Percentiles rank a stretch among this genome's conserved stretches.
These are phyloP conservation scores for Drosophila algonquin DNA, from an alignment of 2,888 invertebrate genomes.

Conservation along the genomic window DNA sequence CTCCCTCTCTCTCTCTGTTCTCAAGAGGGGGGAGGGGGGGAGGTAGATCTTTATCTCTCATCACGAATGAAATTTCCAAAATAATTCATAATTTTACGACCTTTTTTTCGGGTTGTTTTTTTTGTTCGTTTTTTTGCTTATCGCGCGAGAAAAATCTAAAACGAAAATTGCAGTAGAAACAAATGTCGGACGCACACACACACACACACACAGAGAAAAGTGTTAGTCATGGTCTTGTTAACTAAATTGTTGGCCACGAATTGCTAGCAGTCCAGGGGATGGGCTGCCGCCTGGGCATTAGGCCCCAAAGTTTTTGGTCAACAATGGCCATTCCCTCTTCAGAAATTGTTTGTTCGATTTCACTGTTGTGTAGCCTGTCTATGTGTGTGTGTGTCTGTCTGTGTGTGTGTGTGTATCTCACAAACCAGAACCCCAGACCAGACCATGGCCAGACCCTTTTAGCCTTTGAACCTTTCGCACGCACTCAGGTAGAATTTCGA, in stretches of 20 bases:
- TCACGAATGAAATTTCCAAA: slow-evolving; percentile 44
- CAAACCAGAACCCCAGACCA: slow-evolving; percentile 18
- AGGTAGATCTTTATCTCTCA: slow-evolving; percentile 26
- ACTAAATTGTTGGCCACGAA: slow-evolving; percentile 76
- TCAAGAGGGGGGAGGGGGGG: neutral
- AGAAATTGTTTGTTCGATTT: slow-evolving; percentile 68
- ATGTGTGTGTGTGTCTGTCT: slow-evolving; percentile 15
- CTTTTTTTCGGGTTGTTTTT: slow-evolving; percentile 21
- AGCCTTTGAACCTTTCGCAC: slow-evolving; percentile 73
- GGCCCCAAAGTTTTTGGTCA: slow-evolving; percentile 24
- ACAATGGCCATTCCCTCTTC: slow-evolving; percentile 52
- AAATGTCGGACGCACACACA: slow-evolving; percentile 56
- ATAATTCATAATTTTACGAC: slow-evolving; percentile 42
- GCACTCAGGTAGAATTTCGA: slow-evolving; percentile 64
- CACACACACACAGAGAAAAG: slow-evolving; percentile 57
- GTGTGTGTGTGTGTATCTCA: slow-evolving; percentile 25
- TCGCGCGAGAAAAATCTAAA: slow-evolving; percentile 77
- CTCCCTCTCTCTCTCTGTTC: neutral
- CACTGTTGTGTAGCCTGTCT: slow-evolving; percentile 35
- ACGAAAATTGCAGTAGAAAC: slow-evolving; percentile 64
- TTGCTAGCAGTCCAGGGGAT: slow-evolving; percentile 35
- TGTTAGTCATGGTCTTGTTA: slow-evolving; percentile 81
- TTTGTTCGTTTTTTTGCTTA: slow-evolving; percentile 63
- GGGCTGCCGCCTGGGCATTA: slow-evolving; percentile 11
- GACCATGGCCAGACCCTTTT: slow-evolving; percentile 63